Evolutionary conservation across 2,113 vertebrate species (phyloP).

Genomic region (Ptilorrhoa leucosticta): DNA sequence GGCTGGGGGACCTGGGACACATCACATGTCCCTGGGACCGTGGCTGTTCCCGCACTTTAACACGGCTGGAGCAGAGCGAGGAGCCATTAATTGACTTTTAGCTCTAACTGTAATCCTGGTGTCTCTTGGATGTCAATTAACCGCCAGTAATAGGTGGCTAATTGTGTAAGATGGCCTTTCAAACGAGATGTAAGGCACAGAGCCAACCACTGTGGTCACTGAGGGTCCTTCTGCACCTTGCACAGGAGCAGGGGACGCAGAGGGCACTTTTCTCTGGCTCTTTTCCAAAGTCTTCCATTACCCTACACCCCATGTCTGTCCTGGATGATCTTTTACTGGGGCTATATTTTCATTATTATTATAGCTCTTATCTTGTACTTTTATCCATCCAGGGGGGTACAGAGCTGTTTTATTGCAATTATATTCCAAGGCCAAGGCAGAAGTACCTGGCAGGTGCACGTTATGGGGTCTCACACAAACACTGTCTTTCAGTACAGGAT

Average conservation of each 20-base stretch:
- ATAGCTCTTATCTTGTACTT: not conserved
- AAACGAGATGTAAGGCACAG: slow-evolving; percentile 18
- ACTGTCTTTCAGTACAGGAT: rapidly evolving
- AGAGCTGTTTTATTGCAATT: not conserved
- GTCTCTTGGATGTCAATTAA: slow-evolving; percentile 59
- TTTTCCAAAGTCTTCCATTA: not conserved
- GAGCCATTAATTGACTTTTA: slow-evolving; percentile 57
- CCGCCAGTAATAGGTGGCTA: slow-evolving; percentile 39
- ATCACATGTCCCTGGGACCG: not conserved
- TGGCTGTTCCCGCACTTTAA: not conserved
- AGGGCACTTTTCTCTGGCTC: not conserved
- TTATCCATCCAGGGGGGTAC: not conserved
- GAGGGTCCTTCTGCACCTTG: not conserved
- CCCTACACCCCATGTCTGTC: not conserved
- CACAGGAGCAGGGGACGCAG: not conserved
- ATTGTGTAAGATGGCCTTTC: slow-evolving; percentile 39
- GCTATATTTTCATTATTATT: not conserved
- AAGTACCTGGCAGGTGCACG: not conserved
- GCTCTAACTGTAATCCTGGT: not conserved
- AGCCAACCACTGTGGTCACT: not conserved
- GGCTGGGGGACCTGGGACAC: not conserved
- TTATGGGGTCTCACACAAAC: not conserved
- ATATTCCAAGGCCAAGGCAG: not conserved
- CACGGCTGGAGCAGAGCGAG: not conserved
- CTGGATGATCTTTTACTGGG: not conserved